phyloP scores from a whole-genome alignment of 2,113 vertebrate genomes.

The Apodemus sylvaticus region DNA sequence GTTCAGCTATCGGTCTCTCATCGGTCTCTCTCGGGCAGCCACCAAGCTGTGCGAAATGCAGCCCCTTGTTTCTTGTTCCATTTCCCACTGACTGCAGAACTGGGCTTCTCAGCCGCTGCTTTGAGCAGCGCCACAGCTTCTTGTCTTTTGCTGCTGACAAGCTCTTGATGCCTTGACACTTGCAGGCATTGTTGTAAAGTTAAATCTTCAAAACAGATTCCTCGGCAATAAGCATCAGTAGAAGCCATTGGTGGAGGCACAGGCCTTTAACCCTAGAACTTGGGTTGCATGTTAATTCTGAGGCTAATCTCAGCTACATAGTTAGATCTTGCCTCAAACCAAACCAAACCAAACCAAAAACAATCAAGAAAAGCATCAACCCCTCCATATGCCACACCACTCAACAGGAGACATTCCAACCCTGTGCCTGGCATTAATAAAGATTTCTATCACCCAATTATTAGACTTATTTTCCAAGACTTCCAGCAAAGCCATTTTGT shows the following conservation, averaged over 20 bases:
- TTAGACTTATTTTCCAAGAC: not conserved
- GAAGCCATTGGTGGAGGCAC: not conserved
- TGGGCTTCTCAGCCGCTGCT: not conserved
- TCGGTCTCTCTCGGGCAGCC: too few species aligned
- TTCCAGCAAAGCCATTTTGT: not conserved
- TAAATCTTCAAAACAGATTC: not conserved
- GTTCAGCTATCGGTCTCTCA: not conserved
- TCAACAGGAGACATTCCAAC: not conserved
- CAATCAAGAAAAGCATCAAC: not conserved
- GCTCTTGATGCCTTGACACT: not conserved
- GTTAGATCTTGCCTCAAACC: not conserved
- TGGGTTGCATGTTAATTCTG: too few species aligned
- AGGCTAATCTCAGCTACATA: not conserved
- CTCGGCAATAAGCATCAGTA: not conserved
- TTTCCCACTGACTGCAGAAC: not conserved
- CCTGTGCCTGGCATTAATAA: not conserved
- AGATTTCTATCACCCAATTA: not conserved
- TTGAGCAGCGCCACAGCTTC: not conserved
- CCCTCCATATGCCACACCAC: not conserved
- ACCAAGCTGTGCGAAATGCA: not conserved
- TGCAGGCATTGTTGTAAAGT: not conserved
- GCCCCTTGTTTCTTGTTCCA: not conserved
- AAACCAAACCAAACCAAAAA: not conserved
- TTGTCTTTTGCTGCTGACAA: not conserved
- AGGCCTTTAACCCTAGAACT: not conserved